Percentiles rank a stretch among this genome's conserved stretches.
Evolutionary conservation across 2,113 vertebrate genomes (phyloP).

Genomic region (Orthonyx spaldingii): DNA sequence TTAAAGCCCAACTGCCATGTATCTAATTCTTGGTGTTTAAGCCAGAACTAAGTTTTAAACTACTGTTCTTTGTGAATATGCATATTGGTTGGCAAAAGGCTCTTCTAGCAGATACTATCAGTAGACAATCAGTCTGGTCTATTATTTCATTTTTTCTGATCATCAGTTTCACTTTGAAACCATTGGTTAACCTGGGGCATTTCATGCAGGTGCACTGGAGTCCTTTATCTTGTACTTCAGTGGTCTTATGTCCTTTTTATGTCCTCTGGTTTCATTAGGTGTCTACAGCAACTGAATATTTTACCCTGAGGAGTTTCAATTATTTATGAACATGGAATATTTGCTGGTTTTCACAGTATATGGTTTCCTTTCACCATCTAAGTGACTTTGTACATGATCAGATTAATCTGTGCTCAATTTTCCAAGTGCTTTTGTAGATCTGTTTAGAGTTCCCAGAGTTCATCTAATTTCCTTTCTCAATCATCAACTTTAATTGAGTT

Average conservation of each 20-base stretch:
- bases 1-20: neutral
- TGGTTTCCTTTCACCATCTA: constrained; percentile 31
- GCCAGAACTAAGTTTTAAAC: neutral
- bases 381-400: neutral
- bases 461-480: neutral
- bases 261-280: constrained; percentile 27
- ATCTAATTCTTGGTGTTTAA: neutral
- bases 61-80: neutral
- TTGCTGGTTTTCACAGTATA: constrained; percentile 10
- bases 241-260: neutral
- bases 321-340: constrained; percentile 39
- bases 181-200: neutral
- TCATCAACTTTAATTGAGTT: neutral
- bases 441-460: neutral
- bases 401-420: constrained; percentile 26
- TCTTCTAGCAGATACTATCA: neutral
- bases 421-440: neutral
- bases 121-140: neutral
- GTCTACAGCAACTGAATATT: constrained; percentile 10
- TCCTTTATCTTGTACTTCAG: neutral
- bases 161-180: neutral
- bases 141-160: neutral
- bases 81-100: neutral
- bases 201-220: neutral
- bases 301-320: constrained; percentile 35